Conservation (phyloP, 2,888 invertebrate species). For the Diadegma fenestrale region DNA sequence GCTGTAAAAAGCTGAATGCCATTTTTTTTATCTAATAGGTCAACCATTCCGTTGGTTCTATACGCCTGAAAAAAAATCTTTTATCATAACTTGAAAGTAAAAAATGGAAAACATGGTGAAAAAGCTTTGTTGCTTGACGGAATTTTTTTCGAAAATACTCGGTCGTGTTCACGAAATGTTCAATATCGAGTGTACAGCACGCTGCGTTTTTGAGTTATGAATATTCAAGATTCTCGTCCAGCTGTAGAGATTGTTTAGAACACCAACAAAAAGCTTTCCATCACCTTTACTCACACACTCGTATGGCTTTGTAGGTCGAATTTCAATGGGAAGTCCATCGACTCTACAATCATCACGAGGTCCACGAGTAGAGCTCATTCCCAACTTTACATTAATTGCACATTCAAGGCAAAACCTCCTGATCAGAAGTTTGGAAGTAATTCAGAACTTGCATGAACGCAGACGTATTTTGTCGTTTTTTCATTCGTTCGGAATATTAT, state of each 20-base stretch:
- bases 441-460: background rate
- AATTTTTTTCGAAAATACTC: background rate
- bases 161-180: background rate
- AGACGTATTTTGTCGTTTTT: background rate
- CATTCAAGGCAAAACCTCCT: background rate
- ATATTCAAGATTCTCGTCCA: background rate
- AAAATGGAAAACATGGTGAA: background rate
- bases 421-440: background rate
- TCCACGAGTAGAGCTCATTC: background rate
- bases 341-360: background rate
- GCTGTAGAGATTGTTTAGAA: background rate
- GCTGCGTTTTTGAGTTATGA: background rate
- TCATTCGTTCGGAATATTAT: background rate
- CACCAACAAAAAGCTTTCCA: background rate
- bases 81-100: background rate
- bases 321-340: background rate
- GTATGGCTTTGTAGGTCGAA: background rate
- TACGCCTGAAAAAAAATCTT: background rate
- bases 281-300: background rate
- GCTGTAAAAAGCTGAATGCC: background rate
- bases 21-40: background rate
- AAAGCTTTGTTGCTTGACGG: background rate
- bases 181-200: background rate
- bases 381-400: background rate
- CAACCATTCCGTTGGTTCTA: background rate